Percentiles rank a stretch among this genome's conserved stretches.
Conservation (phyloP, 1,140 invertebrate genomes). For the Myzus persicae region DNA sequence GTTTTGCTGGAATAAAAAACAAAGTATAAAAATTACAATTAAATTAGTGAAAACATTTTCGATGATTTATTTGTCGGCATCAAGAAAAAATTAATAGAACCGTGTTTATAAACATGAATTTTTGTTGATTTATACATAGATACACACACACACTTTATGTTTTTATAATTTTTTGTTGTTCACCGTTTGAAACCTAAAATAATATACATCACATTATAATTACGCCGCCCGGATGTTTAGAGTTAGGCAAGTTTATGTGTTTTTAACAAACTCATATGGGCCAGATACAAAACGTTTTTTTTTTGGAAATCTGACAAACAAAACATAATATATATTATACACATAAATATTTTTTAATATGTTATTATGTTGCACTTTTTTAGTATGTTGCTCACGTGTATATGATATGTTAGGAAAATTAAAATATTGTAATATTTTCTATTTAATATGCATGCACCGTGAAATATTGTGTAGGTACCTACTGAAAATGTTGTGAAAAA, state of each 20-base stretch:
- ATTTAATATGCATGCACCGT: neutral
- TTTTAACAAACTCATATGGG: neutral
- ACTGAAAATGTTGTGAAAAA: neutral
- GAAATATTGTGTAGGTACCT: no score
- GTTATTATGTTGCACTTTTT: neutral
- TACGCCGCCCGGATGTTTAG: neutral
- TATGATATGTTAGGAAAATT: neutral
- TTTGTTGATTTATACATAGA: neutral
- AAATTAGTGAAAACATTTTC: neutral
- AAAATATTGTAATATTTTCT: neutral
- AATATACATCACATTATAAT: neutral
- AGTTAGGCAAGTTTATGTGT: neutral
- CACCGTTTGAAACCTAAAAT: neutral
- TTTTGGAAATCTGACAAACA: neutral
- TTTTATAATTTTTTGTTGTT: neutral
- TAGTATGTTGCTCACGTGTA: neutral
- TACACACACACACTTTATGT: neutral
- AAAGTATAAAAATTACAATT: neutral
- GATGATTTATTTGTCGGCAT: neutral
- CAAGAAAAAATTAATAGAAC: neutral
- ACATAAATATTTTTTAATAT: neutral
- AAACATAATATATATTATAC: neutral
- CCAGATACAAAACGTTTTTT: neutral
- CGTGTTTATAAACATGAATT: constrained; percentile 28
- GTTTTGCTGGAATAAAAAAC: neutral